These are phyloP conservation scores for Xerus rutilus DNA, from an alignment of 2,797 vertebrate species.

Conservation along the genomic window DNA sequence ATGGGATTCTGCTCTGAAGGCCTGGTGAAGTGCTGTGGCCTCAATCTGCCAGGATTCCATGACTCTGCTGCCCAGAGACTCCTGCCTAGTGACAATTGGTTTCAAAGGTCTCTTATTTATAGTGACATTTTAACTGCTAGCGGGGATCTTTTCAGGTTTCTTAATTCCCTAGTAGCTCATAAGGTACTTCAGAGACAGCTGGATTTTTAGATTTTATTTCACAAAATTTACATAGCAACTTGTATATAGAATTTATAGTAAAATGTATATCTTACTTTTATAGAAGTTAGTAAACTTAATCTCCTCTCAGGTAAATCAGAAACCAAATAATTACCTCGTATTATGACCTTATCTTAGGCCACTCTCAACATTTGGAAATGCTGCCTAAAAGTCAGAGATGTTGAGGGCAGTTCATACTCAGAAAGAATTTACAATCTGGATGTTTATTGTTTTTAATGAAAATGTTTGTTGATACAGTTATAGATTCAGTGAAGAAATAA, in stretches of 20 bases:
- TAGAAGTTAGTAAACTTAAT: slow-evolving; percentile 18
- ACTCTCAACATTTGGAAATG: slow-evolving; percentile 18
- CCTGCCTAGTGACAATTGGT: neutral
- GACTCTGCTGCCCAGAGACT: neutral
- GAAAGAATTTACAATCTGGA: neutral
- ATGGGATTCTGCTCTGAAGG: neutral
- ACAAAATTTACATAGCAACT: neutral
- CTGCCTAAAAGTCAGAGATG: neutral
- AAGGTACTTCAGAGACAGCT: neutral
- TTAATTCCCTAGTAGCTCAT: neutral
- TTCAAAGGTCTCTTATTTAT: neutral
- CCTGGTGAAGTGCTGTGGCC: neutral
- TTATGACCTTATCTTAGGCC: neutral
- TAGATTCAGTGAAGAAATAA: slow-evolving; percentile 34
- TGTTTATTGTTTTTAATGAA: neutral
- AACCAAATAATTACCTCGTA: neutral
- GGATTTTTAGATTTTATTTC: slow-evolving; percentile 31
- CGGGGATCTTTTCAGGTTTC: neutral
- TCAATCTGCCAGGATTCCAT: slow-evolving; percentile 24
- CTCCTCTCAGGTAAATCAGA: neutral
- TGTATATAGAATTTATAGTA: neutral
- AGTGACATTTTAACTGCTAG: slow-evolving; percentile 35
- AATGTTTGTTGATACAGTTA: neutral
- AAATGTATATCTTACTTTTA: neutral
- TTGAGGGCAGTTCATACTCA: neutral